Evolutionary conservation across 2,797 vertebrate species (phyloP).

Genomic region (Sphenodon punctatus): DNA sequence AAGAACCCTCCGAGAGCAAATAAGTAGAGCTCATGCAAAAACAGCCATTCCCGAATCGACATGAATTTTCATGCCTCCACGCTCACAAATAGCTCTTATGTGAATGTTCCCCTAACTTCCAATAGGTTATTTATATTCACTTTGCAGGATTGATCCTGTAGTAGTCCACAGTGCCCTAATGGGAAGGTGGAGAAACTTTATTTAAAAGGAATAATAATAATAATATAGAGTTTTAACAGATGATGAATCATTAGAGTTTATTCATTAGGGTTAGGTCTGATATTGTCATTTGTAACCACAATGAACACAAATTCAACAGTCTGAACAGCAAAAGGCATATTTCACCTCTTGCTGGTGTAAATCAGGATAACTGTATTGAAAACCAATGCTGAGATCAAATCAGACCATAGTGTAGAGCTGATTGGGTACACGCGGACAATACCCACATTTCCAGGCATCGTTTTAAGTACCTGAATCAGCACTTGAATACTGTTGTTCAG

Average conservation of each 20-base stretch:
- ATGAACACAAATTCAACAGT: constrained; percentile 8
- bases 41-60: too few relatives aligned
- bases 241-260: neutral
- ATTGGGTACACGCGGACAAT: too few relatives aligned
- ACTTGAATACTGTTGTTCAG: too few relatives aligned
- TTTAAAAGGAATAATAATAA: neutral
- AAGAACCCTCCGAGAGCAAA: too few relatives aligned
- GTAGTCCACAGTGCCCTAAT: constrained; percentile 16
- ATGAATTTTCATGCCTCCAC: too few relatives aligned
- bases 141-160: neutral
- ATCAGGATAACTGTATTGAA: constrained; percentile 16
- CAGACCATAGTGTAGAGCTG: too few relatives aligned
- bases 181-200: neutral
- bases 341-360: constrained; percentile 29
- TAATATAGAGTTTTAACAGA: constrained; percentile 3
- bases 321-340: constrained; percentile 9
- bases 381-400: neutral
- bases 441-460: too few relatives aligned
- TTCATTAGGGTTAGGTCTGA: neutral
- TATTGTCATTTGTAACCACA: constrained; percentile 36
- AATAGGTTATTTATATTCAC: neutral
- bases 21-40: too few relatives aligned
- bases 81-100: too few relatives aligned
- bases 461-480: too few relatives aligned
- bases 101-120: neutral